Conservation (phyloP, 2,888 invertebrate genomes). For the Trichacis sp. region DNA sequence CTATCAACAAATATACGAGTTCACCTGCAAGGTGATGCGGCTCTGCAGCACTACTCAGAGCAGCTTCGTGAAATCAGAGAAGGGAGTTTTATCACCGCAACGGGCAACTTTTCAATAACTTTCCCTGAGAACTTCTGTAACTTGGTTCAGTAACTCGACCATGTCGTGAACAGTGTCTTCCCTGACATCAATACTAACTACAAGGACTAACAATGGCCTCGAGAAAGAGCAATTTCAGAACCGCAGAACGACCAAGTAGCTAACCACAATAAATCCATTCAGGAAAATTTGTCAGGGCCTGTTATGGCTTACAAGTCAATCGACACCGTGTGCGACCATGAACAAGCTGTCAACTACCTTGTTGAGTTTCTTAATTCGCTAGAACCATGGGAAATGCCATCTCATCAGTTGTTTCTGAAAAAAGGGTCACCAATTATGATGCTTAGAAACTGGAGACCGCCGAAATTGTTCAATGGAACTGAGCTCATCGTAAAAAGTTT, state of each 20-base stretch:
- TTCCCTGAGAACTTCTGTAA: conserved; percentile 57
- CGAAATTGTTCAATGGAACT: conserved; percentile 34
- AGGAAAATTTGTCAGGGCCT: neutral
- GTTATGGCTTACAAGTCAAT: neutral
- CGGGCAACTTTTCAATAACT: conserved; percentile 47
- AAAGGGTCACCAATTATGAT: conserved; percentile 28
- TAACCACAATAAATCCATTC: neutral
- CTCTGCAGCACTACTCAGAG: too few species aligned
- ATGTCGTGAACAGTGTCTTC: conserved; percentile 56
- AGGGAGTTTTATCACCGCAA: conserved; percentile 21
- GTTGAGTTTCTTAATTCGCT: neutral
- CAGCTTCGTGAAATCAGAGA: too few species aligned
- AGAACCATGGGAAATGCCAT: neutral
- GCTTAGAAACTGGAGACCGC: conserved; percentile 29
- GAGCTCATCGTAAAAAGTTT: conserved; percentile 16
- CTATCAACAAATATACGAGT: conserved; percentile 36
- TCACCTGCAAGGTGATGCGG: conserved; percentile 14
- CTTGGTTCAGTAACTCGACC: conserved; percentile 48
- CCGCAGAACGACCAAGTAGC: conserved; percentile 6
- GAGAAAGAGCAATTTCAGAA: conserved; percentile 45
- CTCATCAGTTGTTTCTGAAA: neutral
- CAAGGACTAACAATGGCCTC: conserved; percentile 33
- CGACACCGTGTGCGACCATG: neutral
- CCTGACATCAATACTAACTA: conserved; percentile 53
- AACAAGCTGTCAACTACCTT: neutral